These are phyloP conservation scores for Xestia ashworthii DNA, from an alignment of 2,888 invertebrate species.

Conservation along the genomic window DNA sequence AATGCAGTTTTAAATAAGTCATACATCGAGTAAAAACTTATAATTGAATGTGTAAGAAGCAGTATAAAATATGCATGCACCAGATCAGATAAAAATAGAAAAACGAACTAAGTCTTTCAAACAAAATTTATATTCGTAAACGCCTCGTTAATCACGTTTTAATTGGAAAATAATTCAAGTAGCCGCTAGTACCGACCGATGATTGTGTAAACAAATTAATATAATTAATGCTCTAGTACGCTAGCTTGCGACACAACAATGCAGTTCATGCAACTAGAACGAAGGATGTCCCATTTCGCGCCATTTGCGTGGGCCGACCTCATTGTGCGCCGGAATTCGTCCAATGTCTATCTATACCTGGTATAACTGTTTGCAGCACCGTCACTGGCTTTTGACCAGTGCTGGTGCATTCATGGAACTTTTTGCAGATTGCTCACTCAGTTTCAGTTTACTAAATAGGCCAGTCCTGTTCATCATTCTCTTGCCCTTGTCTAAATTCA, in stretches of 20 bases:
- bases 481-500: too few relatives aligned
- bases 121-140: slow-evolving; percentile 32
- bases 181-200: slow-evolving; percentile 33
- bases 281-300: slow-evolving; percentile 81
- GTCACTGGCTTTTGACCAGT: slow-evolving; percentile 16
- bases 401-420: slow-evolving; percentile 4
- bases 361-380: slow-evolving; percentile 35
- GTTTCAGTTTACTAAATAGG: too few relatives aligned
- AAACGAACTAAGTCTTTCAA: slow-evolving; percentile 12
- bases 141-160: slow-evolving; percentile 38
- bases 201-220: slow-evolving; percentile 65
- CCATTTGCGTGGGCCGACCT: slow-evolving; percentile 73
- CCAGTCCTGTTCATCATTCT: too few relatives aligned
- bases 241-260: slow-evolving; percentile 71
- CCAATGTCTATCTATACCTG: slow-evolving; percentile 61
- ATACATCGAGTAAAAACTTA: neutral
- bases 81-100: slow-evolving; percentile 35
- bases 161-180: slow-evolving; percentile 55
- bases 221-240: slow-evolving; percentile 65
- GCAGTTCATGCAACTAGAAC: slow-evolving; percentile 72
- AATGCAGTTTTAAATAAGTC: slow-evolving; percentile 6
- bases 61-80: neutral
- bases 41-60: slow-evolving; percentile 10
- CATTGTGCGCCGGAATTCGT: slow-evolving; percentile 64
- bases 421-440: neutral